Evolutionary conservation across 2,797 vertebrate species (phyloP), one percentile per base, ranked within the genome.

Genomic region (Buphagus erythrorhynchus): DNA sequence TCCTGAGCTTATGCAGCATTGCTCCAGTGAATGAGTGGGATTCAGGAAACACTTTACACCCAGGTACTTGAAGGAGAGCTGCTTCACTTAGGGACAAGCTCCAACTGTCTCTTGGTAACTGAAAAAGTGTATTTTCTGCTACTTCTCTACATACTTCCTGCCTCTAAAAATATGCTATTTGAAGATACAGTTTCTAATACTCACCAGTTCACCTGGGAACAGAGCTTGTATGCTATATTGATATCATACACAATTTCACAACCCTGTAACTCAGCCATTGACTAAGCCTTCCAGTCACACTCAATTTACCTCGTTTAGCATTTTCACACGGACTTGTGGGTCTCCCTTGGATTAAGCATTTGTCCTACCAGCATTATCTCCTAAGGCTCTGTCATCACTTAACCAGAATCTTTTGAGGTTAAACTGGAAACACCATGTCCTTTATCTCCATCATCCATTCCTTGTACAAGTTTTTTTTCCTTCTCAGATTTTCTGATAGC

Each of bases 41-140:
- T 80, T 71, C 0, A 2, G 35, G 52, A 74, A 86, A 61, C 61
- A n/a, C 42, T 89, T 74, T 91, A 49, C 29, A 68, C n/a, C 35
- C 31, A 49, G 61, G 68, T 90, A 35, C 61, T 74, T 54, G 29
- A 52, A 65, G 25, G 16, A 89, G 38, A 89, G 25, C n/a, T 79
- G 13, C 49, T 80, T 85, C 81, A 80, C 59, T 91, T 86, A 77
- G 69, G 93, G 76, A 74, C 38, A 61, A 65, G 25, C 31, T 89
- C 36, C 45, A 74, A 22, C 87, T 77, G 85, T 93, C 82, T 94
- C 94, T 78, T 96, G 91, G 95, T 95, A 95, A 95, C 87, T 77
- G 75, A 76, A 66, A 57, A 72, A 84, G 10, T 22, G 16, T 67
- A 62, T 80, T 94, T 95, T 92, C 87, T 89, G 57, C 61, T 80